Base-by-base conservation (phyloP, 2,797 vertebrate genomes). In the Brotula barbata region DNA sequence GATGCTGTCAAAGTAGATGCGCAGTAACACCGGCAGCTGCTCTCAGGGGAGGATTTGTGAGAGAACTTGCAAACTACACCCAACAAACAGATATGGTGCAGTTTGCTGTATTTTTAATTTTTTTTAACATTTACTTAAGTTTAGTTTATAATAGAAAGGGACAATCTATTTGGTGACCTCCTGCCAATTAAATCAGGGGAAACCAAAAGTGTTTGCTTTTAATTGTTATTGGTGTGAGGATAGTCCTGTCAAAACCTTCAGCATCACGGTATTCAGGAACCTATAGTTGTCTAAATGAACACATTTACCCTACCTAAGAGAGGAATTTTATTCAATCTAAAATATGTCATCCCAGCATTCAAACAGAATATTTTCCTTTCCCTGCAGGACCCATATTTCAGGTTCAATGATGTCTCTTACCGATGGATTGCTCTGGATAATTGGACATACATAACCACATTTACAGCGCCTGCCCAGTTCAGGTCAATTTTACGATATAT, bases 351-450 rank as follows among this genome's bases (percentile, higher is more conserved):
- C 0, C 11, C 5, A 23, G 3, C 6, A 23, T 12, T 13, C 6
- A 12, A 42, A 19, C 9, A 3, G 7, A 20, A 1, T 34, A 0
- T 21, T 21, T 22, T 14, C 1, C 13, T 48, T 39, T 31, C 47
- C 5, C 54, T 84, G 1, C 81, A 99, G 97, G 95, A 99, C 69
- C 96, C 94, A 0, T 98, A 98, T 80, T 94, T 92, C 64, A 90
- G 95, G 73, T 98, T 96, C 86, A 98, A 98, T 70, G 95, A 98
- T n/a, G 45, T 94, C 58, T 68, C 80, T 7, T 94, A 95, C 71
- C 89, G 89, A 33, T 99, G 96, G 97, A 92, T 98, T 16, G 90
- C 92, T 3, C 69, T 93, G 25, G 93, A 98, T 69, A 96, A 95
- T 87, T 99, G 97, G 97, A 98, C 93, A 1, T 99, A 98, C 64